Evolutionary conservation across 1,140 invertebrate genomes (phyloP).

Genomic region (Zaprionus taronus): DNA sequence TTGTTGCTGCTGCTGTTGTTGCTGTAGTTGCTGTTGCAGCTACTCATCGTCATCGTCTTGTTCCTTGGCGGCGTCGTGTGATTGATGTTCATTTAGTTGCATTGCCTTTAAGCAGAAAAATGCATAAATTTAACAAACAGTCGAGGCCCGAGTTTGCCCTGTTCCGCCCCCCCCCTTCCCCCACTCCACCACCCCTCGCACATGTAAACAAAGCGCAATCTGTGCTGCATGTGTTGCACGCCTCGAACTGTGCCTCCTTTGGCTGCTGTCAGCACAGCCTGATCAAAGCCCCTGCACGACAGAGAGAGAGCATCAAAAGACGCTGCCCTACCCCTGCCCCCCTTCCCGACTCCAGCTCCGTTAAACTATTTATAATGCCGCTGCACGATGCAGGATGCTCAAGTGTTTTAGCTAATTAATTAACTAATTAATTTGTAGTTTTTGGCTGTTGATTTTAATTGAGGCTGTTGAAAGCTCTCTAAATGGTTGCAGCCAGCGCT

Average conservation of each 20-base stretch:
- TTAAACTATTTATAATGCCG: constrained; percentile 58
- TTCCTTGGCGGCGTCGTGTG: constrained; percentile 71
- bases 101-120: constrained; percentile 81
- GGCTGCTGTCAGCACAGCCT: constrained; percentile 70
- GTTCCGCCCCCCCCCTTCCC: neutral
- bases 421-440: constrained; percentile 83
- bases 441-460: constrained; percentile 76
- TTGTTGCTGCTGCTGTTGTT: constrained; percentile 27
- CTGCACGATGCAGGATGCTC: constrained; percentile 48
- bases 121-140: constrained; percentile 82
- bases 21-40: constrained; percentile 2
- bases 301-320: constrained; percentile 38
- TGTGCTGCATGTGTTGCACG: constrained; percentile 71
- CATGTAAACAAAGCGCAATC: constrained; percentile 76
- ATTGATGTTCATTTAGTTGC: constrained; percentile 83
- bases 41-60: constrained; percentile 20
- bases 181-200: neutral
- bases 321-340: constrained; percentile 1
- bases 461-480: constrained; percentile 53
- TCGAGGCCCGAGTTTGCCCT: constrained; percentile 5
- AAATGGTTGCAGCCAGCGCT: constrained; percentile 6
- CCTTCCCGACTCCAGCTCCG: neutral
- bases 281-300: constrained; percentile 67
- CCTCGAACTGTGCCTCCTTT: neutral
- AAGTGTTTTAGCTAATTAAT: constrained; percentile 80